Evolutionary conservation across 2,113 vertebrate species (phyloP), one percentile per base, ranked within the genome.

Genomic region (Haplochromis burtoni): DNA sequence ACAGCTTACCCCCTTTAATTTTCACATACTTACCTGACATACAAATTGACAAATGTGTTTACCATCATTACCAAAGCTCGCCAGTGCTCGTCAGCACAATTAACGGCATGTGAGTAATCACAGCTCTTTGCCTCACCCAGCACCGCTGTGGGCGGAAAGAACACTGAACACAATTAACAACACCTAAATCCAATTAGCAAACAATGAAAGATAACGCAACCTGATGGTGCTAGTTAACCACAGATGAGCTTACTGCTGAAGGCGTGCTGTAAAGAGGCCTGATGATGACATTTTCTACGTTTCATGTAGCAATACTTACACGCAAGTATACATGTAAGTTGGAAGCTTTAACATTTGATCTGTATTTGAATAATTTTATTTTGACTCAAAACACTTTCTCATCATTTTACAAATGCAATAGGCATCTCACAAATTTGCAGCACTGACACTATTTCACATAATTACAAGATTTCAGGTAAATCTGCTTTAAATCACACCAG

Each of bases 181-280:
- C 85, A 66, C 71, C 79, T 40, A 81, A 91, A 94, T 92, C 90
- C 92, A 93, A 95, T 95, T 94, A 95, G 89, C 82, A 89, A 61
- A 90, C 91, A 92, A 92, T 91, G 92, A 91, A 89, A 92, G 86
- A 89, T 93, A 93, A 92, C 87, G 63, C 87, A 87, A 80, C 88
- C 83, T 84, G 84, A 89, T 87, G 87, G 45, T 82, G 88, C 86
- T 89, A 82, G 91, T 94, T 92, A 93, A 86, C 87, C 82, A 61
- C 89, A 21, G 82, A 93, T 82, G 38, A 86, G 83, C 38, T 80
- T 19, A 10, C 33, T 68, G 86, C 66, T 82, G 87, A 88, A 24
- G 35, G 71, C 12, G 12, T 1, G 12, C 63, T 61, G 83, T 24
- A 10, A 12, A 16, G 3, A 13, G 76, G 11, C 8, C 38, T 9